Evolutionary conservation across 2,888 invertebrate genomes (phyloP).

Genomic region (Nipponacmea schrenckii): DNA sequence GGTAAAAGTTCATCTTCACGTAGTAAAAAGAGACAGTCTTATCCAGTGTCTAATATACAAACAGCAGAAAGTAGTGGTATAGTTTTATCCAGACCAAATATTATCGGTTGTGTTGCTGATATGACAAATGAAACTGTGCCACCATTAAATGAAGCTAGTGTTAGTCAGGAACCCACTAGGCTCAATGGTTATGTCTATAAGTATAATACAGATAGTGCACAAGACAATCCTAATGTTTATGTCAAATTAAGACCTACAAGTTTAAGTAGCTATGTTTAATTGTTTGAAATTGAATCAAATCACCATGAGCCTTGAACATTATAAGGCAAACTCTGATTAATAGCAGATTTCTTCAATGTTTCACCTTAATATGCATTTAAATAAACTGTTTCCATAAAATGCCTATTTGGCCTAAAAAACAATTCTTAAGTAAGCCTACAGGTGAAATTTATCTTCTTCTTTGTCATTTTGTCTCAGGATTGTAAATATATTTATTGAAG

Average conservation of each 20-base stretch:
- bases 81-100: slow-evolving; percentile 2
- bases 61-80: not conserved
- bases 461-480: too few species aligned
- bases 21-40: slow-evolving; percentile 11
- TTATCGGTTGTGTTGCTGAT: not conserved
- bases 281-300: too few species aligned
- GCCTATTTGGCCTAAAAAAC: too few species aligned
- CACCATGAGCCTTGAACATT: too few species aligned
- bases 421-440: too few species aligned
- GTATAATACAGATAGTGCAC: not conserved
- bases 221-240: not conserved
- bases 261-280: not conserved
- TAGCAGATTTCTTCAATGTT: too few species aligned
- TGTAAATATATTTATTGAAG: too few species aligned
- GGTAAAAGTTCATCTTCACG: slow-evolving; percentile 1
- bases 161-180: not conserved
- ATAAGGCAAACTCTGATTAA: too few species aligned
- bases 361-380: too few species aligned
- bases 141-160: not conserved
- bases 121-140: not conserved
- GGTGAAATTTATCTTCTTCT: too few species aligned
- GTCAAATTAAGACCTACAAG: slow-evolving; percentile 3
- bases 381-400: too few species aligned
- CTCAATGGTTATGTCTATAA: not conserved
- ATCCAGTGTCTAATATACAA: not conserved